Evolutionary conservation across 2,888 invertebrate genomes (phyloP).

Genomic region (Patella depressa): DNA sequence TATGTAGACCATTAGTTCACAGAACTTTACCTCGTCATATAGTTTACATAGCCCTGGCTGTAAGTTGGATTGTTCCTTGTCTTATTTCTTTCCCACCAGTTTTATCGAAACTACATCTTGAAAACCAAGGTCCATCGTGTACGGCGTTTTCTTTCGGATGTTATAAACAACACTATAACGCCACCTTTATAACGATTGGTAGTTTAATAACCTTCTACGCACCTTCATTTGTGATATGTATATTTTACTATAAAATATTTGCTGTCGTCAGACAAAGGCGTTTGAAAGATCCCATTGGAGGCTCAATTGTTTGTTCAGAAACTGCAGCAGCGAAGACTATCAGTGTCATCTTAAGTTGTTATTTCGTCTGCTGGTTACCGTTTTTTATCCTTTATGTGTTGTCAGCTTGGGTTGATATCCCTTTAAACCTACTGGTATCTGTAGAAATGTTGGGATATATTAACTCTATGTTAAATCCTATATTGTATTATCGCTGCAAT

Average conservation of each 20-base stretch:
- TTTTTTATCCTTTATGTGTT: constrained; percentile 46
- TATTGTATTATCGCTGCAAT: no score
- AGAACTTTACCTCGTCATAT: constrained; percentile 48
- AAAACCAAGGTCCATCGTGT: no score
- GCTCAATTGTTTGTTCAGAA: constrained; percentile 39
- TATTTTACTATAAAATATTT: constrained; percentile 55
- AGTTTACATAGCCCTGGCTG: constrained; percentile 45
- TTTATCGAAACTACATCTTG: constrained; percentile 27
- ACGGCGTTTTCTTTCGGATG: no score
- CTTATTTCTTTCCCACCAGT: constrained; percentile 59
- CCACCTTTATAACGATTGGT: constrained; percentile 48
- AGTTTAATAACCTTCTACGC: constrained; percentile 58
- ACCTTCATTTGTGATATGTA: constrained; percentile 57
- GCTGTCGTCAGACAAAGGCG: constrained; percentile 43
- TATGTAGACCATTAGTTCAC: constrained; percentile 59
- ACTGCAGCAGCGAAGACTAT: constrained; percentile 59
- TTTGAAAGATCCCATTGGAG: neutral
- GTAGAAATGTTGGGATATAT: no score
- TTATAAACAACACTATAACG: constrained; percentile 35
- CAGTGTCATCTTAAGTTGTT: constrained; percentile 58
- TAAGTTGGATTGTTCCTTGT: constrained; percentile 58
- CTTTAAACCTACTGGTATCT: no score
- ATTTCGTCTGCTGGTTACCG: constrained; percentile 60
- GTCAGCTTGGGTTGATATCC: no score
- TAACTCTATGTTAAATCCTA: no score